Percentiles rank a stretch among this genome's conserved stretches.
phyloP scores from a whole-genome alignment of 2,113 vertebrate species.

The Paedocypris sp. region DNA sequence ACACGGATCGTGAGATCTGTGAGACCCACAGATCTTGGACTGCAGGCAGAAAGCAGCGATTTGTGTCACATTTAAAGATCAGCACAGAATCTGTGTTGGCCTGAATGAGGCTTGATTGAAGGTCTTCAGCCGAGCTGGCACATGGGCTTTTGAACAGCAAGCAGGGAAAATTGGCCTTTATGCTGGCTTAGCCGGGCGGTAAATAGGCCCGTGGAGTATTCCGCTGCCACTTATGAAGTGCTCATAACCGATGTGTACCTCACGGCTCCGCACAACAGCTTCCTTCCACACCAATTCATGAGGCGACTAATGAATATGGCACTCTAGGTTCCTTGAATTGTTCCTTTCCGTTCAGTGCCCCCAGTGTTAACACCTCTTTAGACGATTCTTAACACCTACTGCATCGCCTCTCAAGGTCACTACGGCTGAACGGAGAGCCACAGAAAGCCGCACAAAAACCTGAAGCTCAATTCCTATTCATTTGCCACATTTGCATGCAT shows the following conservation, averaged over 20 bases:
- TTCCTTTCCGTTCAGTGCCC: conserved; percentile 35
- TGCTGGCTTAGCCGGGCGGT: not conserved
- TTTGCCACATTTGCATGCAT: conserved; percentile 85
- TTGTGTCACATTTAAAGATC: not conserved
- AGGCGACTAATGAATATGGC: conserved; percentile 37
- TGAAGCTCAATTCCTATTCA: conserved; percentile 68
- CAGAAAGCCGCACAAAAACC: conserved; percentile 25
- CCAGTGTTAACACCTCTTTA: conserved; percentile 39
- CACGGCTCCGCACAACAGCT: conserved; percentile 16
- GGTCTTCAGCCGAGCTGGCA: not conserved
- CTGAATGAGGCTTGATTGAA: not conserved
- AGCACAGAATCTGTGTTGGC: too few relatives aligned
- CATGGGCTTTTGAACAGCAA: not conserved
- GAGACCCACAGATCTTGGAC: too few relatives aligned
- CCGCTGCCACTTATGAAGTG: conserved; percentile 7
- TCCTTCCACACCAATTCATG: conserved; percentile 19
- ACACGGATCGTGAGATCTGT: not conserved
- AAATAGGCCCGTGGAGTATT: conserved; percentile 8
- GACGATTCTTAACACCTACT: conserved; percentile 39
- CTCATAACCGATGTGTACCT: conserved; percentile 16
- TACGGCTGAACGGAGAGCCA: conserved; percentile 32
- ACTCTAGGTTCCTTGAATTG: conserved; percentile 37
- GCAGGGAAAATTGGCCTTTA: conserved; percentile 1
- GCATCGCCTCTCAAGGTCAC: conserved; percentile 39
- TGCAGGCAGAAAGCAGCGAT: not conserved